Conservation (phyloP, 2,888 invertebrate genomes). For the Cheilosia impressa region DNA sequence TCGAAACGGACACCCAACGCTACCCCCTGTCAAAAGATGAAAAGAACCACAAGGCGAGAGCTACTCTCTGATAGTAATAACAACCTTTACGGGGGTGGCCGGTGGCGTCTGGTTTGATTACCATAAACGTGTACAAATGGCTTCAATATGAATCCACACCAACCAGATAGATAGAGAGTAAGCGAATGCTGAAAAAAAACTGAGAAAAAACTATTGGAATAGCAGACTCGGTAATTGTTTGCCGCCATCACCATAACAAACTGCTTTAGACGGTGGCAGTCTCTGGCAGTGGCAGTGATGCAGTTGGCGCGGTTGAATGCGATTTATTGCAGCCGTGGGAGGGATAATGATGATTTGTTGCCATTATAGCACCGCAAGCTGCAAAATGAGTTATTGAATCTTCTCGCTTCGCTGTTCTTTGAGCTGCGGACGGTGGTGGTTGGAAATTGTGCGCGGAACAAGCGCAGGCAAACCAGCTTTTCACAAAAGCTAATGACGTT, state of each 20-base stretch:
- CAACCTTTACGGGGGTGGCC: constrained; percentile 28
- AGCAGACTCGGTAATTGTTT: constrained; percentile 37
- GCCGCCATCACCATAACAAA: constrained; percentile 5
- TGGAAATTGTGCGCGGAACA: not conserved
- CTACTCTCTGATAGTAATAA: constrained; percentile 10
- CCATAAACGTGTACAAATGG: constrained; percentile 61
- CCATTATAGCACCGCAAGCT: constrained; percentile 63
- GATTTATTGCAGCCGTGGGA: constrained; percentile 52
- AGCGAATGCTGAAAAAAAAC: constrained; percentile 3
- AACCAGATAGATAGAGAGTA: constrained; percentile 4
- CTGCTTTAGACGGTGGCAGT: constrained; percentile 16
- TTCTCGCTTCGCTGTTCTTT: not conserved
- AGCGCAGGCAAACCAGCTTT: not conserved
- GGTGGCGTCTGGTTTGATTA: constrained; percentile 56
- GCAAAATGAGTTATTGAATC: constrained; percentile 64
- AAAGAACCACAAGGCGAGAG: not conserved
- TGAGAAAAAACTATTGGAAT: constrained; percentile 17
- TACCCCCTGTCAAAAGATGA: constrained; percentile 34
- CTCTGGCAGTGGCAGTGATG: constrained; percentile 10
- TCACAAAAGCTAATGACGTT: constrained; percentile 25
- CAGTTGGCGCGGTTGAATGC: constrained; percentile 44
- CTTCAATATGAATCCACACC: constrained; percentile 10
- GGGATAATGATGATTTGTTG: constrained; percentile 71
- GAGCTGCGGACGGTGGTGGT: not conserved
- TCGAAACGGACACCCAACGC: constrained; percentile 49